Evolutionary conservation across 2,113 vertebrate genomes (phyloP).

Genomic region (Origma solitaria): DNA sequence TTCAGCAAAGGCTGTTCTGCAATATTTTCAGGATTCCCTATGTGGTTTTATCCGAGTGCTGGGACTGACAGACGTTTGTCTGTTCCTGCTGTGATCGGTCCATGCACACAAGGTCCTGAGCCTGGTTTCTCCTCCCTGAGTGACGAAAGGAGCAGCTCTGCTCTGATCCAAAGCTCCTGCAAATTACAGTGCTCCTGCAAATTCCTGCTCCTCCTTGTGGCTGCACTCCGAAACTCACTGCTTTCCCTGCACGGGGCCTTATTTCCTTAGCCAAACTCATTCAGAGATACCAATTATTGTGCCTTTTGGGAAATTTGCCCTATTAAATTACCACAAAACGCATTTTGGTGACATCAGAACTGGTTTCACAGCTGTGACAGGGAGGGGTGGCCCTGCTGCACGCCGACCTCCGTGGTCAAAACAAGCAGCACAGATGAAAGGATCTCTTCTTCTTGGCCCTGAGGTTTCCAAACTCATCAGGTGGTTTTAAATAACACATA

Average conservation of each 20-base stretch:
- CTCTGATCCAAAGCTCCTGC: not conserved
- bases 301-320: not conserved
- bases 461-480: not conserved
- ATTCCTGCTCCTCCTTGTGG: not conserved
- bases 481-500: not conserved
- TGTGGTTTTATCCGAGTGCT: not conserved
- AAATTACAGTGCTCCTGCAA: not conserved
- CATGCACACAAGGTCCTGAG: not conserved
- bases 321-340: not conserved
- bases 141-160: rapidly evolving
- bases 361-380: not conserved
- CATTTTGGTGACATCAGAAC: not conserved
- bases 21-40: not conserved
- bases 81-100: rapidly evolving
- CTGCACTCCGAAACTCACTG: not conserved
- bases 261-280: not conserved
- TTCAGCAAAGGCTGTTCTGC: not conserved
- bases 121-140: not conserved
- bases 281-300: not conserved
- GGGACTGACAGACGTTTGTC: not conserved
- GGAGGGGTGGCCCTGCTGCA: not conserved
- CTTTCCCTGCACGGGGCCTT: not conserved
- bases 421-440: not conserved
- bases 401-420: rapidly evolving
- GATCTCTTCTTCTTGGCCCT: not conserved